Percentiles rank a stretch among this genome's conserved stretches.
phyloP scores from a whole-genome alignment of 2,113 vertebrate species.

The Bungarus multicinctus region DNA sequence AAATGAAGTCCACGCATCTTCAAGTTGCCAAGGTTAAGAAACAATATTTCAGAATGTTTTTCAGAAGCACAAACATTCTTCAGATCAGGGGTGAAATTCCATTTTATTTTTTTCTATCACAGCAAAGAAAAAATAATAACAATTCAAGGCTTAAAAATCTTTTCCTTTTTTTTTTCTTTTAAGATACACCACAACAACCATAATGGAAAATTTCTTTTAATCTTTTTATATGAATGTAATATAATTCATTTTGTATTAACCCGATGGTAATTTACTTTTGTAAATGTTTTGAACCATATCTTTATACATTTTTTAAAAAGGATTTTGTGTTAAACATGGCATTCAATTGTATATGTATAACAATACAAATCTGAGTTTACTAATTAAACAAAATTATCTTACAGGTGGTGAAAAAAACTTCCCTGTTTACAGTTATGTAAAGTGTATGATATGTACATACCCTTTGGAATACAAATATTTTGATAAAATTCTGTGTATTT shows the following conservation, averaged over 20 bases:
- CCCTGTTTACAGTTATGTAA: constrained; percentile 71
- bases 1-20: neutral
- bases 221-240: constrained; percentile 65
- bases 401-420: constrained; percentile 59
- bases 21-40: neutral
- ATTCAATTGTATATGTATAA: constrained; percentile 57
- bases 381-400: constrained; percentile 66
- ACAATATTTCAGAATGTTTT: neutral
- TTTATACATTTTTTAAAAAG: constrained; percentile 31
- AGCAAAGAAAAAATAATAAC: neutral
- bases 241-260: constrained; percentile 68
- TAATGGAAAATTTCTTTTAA: constrained; percentile 38
- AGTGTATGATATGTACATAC: constrained; percentile 86
- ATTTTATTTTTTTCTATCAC: neutral
- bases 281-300: constrained; percentile 46
- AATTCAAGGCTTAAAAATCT: neutral
- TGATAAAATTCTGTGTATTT: constrained; percentile 79
- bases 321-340: constrained; percentile 39
- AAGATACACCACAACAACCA: neutral
- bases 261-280: constrained; percentile 43
- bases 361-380: constrained; percentile 55
- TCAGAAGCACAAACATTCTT: neutral
- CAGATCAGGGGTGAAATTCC: neutral
- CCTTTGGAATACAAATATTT: constrained; percentile 80
- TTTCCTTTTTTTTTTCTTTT: neutral